A percentile compares a stretch with the other conserved stretches of the same genome.
phyloP scores from a whole-genome alignment of 2,797 vertebrate species.

The Erpetoichthys calabaricus region DNA sequence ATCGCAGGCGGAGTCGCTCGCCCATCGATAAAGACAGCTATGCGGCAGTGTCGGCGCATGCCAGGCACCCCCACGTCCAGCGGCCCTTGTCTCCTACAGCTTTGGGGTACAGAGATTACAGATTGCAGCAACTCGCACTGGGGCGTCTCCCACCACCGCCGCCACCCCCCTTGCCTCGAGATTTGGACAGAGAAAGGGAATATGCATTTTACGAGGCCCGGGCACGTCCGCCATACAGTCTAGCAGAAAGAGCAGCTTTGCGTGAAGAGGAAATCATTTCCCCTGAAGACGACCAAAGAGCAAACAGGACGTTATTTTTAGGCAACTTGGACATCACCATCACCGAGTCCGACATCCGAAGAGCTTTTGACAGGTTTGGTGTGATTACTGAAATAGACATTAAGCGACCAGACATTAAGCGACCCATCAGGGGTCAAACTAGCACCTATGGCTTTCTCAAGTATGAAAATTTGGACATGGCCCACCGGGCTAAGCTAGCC shows the following conservation, averaged over 20 bases:
- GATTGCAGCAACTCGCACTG: constrained; percentile 83
- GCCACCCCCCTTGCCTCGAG: constrained; percentile 75
- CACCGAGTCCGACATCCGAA: constrained; percentile 75
- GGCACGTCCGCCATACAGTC: constrained; percentile 66
- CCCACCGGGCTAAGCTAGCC: constrained; percentile 84
- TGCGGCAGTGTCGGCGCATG: constrained; percentile 42
- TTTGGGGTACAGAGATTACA: constrained; percentile 84
- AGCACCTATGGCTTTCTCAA: constrained; percentile 95
- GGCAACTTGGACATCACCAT: constrained; percentile 89
- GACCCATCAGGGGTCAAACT: constrained; percentile 72
- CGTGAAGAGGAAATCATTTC: constrained; percentile 87
- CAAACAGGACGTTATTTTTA: constrained; percentile 89
- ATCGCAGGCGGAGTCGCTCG: constrained; percentile 70
- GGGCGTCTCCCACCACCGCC: constrained; percentile 82
- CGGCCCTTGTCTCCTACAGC: constrained; percentile 75
- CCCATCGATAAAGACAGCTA: constrained; percentile 76
- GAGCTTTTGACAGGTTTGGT: constrained; percentile 88
- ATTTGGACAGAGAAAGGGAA: constrained; percentile 84
- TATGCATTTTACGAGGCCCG: constrained; percentile 77
- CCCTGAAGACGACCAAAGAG: constrained; percentile 89
- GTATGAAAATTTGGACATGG: constrained; percentile 97
- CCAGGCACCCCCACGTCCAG: constrained; percentile 62
- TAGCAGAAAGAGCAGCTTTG: constrained; percentile 63
- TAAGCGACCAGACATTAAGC: constrained; percentile 68
- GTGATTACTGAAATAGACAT: constrained; percentile 91